Evolutionary conservation across 1,140 invertebrate species (phyloP), one percentile per base, ranked within the genome.

Genomic region (Rhyacophila brunnea): DNA sequence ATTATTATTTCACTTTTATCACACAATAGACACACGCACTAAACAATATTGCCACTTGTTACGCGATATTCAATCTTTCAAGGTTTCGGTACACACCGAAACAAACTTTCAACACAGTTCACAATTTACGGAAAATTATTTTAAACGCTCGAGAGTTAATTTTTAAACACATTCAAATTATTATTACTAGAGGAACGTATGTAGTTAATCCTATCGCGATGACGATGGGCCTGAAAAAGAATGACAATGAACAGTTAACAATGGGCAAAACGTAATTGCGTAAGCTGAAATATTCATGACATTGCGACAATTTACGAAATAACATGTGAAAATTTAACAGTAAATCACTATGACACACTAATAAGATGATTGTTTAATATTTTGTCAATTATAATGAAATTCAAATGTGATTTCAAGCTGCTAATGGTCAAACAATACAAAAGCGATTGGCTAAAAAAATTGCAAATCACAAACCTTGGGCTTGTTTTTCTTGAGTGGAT

Each of bases 401-500:
- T 28, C 23, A 28, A 28, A 9, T 5, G 3, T 28, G 23, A 28
- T 28, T 5, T 28, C 23, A 3, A 9, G 9, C 9, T 28, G 23
- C 23, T 28, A 28, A 28, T 5, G 23, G 23, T 28, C 3, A 28
- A 28, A 28, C 23, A 28, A 28, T 28, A 28, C 3, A 28, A 3
- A 9, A 28, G 23, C 23, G 23, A 28, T 9, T 28, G 23, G 23
- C 23, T 9, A 53, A 45, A 47, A 46, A 57, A 49, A 57, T 58
- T 58, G 47, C 19, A 51, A 70, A 61, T 68, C 73, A 78, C 75
- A 71, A 76, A 78, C 46, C 76, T 74, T 78, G 75, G 76, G 75
- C 74, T 77, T 68, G 75, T 73, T 74, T 67, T 72, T 68, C 73
- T 74, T 71, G 75, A 76, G 74, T 71, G 74, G 75, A 77, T 75